A percentile compares a stretch with the other conserved stretches of the same genome.
These are phyloP conservation scores for Orthosia incerta DNA, from an alignment of 2,888 invertebrate genomes.

Conservation along the genomic window DNA sequence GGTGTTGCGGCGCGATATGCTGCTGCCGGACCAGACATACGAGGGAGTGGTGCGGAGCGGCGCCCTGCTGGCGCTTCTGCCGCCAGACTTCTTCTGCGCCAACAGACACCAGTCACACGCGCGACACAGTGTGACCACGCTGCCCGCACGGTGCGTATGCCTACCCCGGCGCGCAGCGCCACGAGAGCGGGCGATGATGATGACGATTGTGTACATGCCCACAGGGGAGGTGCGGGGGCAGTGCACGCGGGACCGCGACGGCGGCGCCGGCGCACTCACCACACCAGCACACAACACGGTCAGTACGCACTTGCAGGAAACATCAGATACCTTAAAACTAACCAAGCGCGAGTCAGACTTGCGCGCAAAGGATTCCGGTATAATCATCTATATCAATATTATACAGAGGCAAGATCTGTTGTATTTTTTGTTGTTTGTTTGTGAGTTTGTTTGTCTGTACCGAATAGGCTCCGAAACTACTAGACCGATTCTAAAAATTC, in stretches of 20 bases:
- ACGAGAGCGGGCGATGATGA: neutral
- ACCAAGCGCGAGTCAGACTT: too few relatives aligned
- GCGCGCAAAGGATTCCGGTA: too few relatives aligned
- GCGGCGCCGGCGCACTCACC: constrained; percentile 28
- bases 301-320: constrained; percentile 16
- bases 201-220: constrained; percentile 4
- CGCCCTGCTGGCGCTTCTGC: constrained; percentile 89
- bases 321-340: neutral
- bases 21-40: constrained; percentile 95
- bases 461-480: too few relatives aligned
- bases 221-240: constrained; percentile 3
- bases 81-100: constrained; percentile 95
- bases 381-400: too few relatives aligned
- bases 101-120: constrained; percentile 80
- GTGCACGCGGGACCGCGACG: constrained; percentile 29
- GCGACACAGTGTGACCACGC: neutral
- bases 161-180: too few relatives aligned
- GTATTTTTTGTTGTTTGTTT: too few relatives aligned
- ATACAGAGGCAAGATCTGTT: too few relatives aligned
- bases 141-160: constrained; percentile 38
- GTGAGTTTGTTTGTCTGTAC: too few relatives aligned
- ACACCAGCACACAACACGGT: constrained; percentile 29
- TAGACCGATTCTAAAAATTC: too few relatives aligned
- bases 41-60: constrained; percentile 87
- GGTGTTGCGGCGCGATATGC: constrained; percentile 89